Conservation (phyloP, 2,113 vertebrate genomes). For the Pangasianodon gigas region DNA sequence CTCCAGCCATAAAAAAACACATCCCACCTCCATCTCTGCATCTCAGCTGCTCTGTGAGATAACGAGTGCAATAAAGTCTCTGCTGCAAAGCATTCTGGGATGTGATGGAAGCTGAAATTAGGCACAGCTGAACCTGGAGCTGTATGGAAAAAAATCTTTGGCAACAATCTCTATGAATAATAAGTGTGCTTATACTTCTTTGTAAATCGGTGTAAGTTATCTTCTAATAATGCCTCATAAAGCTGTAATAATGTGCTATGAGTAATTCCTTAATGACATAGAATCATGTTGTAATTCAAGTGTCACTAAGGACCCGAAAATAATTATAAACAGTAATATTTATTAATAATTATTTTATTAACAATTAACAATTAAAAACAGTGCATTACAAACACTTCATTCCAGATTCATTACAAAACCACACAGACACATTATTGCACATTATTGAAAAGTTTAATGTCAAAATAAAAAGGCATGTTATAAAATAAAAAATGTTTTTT, state of each 20-base stretch:
- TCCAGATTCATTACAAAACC: no score
- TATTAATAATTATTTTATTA: no score
- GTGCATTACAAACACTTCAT: no score
- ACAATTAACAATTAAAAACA: no score
- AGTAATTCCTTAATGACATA: neutral
- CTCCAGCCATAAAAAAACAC: constrained; percentile 59
- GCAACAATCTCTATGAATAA: neutral
- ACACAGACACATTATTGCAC: no score
- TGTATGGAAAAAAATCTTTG: neutral
- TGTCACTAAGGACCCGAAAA: no score
- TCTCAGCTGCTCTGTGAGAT: constrained; percentile 60
- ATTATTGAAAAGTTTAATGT: no score
- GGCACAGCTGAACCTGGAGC: neutral
- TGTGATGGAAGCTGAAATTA: neutral
- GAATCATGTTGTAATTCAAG: no score
- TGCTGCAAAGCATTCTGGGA: neutral
- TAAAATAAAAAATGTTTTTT: no score
- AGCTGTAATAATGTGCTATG: neutral
- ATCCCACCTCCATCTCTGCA: constrained; percentile 19
- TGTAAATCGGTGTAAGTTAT: no score
- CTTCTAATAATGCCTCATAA: neutral
- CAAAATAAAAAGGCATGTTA: no score
- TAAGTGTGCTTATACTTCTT: neutral
- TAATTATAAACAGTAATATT: no score
- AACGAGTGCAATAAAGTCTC: constrained; percentile 56